Evolutionary conservation across 2,888 invertebrate species (phyloP), one percentile per base, ranked within the genome.

Genomic region (Julus scandinavius): DNA sequence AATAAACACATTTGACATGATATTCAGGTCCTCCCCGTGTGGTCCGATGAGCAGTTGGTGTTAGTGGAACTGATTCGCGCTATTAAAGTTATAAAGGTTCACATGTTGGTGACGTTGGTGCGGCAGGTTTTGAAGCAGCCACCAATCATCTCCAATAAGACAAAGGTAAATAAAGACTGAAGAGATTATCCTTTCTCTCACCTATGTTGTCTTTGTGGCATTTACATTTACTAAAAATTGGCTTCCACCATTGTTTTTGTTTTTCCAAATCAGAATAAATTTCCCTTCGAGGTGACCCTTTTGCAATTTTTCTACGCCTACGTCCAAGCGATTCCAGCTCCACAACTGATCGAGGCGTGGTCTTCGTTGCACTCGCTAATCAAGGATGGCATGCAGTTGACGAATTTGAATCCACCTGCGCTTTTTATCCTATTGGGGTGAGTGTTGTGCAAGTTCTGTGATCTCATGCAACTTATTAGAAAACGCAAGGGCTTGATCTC

Each of bases 81-180:
- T 54, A 95, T 97, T 90, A 94, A 96, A 90, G 96, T 96, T 1
- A 95, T 97, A 93, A 96, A 97, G 2, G 95, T 96, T 91, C 97
- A 97, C 91, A 96, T 96, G 88, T 94, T 97, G 90, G 95, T 97
- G 86, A 95, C 96, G 92, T 96, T 96, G 5, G 94, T 97, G 38
- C 95, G 95, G 91, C 95, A 96, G 91, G 96, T 97, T 89, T 95
- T 97, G 50, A 96, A 96, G 92, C 95, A 96, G 89, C 96, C 96
- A 20, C 93, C 93, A 4, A 91, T 91, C 54, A 91, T 92, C 88
- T 86, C 89, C 90, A 29, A 89, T 89, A 91, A 91, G 89, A 89
- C 89, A 88, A 91, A 91, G 91, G 91, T 92, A 89, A 88, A 89
- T 89, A 40, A 45, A 29, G 1, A 7, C 45, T 5, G 45, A 7